Conservation (phyloP, 2,113 vertebrate species). For the Cephalopterus ornatus region DNA sequence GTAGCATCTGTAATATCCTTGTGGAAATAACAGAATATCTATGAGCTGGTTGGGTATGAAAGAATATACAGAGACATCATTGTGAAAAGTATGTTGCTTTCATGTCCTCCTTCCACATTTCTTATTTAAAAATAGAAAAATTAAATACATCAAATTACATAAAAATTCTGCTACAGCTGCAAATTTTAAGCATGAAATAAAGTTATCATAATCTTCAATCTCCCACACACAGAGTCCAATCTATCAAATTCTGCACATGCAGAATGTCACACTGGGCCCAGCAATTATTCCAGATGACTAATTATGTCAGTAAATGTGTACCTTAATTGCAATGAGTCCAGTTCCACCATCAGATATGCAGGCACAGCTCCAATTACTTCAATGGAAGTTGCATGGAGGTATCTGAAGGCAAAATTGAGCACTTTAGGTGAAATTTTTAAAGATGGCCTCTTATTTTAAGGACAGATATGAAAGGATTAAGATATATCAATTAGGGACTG, state of each 20-base stretch:
- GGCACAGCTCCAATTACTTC: conserved; percentile 68
- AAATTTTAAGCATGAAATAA: not conserved
- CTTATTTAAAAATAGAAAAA: not conserved
- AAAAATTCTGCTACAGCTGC: not conserved
- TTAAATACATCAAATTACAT: not conserved
- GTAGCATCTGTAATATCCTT: rapidly evolving
- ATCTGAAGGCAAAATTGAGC: conserved; percentile 69
- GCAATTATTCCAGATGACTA: conserved; percentile 27
- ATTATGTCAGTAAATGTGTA: conserved; percentile 51
- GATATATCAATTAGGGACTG: not conserved
- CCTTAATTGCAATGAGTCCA: conserved; percentile 63
- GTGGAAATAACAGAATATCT: not conserved
- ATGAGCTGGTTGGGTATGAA: not conserved
- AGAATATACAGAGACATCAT: not conserved
- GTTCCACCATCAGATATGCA: conserved; percentile 65
- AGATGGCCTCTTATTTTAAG: conserved; percentile 57
- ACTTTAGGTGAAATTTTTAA: conserved; percentile 68
- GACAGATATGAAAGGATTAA: conserved; percentile 61
- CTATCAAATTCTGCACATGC: not conserved
- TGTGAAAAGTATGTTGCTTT: not conserved
- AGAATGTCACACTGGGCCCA: conserved; percentile 15
- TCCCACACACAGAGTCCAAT: not conserved
- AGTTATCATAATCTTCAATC: not conserved
- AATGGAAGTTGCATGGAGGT: conserved; percentile 66
- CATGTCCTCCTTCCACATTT: not conserved